Evolutionary conservation across 2,797 vertebrate species (phyloP).

Genomic region (Malacoctenus gilli): DNA sequence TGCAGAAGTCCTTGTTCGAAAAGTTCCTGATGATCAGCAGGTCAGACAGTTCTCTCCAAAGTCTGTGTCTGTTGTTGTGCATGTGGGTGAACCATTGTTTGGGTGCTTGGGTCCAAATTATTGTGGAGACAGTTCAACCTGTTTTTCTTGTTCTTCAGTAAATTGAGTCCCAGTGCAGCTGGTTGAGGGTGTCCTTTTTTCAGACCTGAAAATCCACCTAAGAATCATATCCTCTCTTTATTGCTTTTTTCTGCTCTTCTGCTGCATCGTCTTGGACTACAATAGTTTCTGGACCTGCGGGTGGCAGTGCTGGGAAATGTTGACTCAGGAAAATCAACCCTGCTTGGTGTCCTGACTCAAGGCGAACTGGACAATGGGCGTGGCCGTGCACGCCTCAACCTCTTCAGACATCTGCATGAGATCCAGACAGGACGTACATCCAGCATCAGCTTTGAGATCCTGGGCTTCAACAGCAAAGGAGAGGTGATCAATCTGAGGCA

Average conservation of each 20-base stretch:
- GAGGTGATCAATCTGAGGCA: too few species aligned
- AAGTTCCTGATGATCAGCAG: constrained; percentile 97
- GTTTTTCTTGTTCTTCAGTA: not conserved
- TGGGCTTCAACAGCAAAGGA: constrained; percentile 98
- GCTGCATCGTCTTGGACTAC: too few species aligned
- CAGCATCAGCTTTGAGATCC: constrained; percentile 98
- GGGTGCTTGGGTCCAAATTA: too few species aligned
- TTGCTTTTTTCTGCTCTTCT: not conserved
- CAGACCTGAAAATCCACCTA: too few species aligned
- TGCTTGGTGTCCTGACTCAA: constrained; percentile 94
- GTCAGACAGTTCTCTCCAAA: constrained; percentile 61
- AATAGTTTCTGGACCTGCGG: constrained; percentile 94
- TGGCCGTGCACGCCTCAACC: constrained; percentile 93
- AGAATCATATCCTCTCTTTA: not conserved
- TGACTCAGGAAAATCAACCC: constrained; percentile 95
- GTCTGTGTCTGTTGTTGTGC: not conserved
- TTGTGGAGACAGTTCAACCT: not conserved
- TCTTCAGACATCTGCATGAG: constrained; percentile 96
- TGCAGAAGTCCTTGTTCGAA: constrained; percentile 93
- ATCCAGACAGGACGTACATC: constrained; percentile 96
- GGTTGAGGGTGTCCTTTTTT: too few species aligned
- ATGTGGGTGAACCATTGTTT: not conserved
- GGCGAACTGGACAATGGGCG: constrained; percentile 96
- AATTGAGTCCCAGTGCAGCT: too few species aligned
- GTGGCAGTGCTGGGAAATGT: constrained; percentile 97